phyloP scores from a whole-genome alignment of 2,888 invertebrate species.

The Dexiosoma caninum region DNA sequence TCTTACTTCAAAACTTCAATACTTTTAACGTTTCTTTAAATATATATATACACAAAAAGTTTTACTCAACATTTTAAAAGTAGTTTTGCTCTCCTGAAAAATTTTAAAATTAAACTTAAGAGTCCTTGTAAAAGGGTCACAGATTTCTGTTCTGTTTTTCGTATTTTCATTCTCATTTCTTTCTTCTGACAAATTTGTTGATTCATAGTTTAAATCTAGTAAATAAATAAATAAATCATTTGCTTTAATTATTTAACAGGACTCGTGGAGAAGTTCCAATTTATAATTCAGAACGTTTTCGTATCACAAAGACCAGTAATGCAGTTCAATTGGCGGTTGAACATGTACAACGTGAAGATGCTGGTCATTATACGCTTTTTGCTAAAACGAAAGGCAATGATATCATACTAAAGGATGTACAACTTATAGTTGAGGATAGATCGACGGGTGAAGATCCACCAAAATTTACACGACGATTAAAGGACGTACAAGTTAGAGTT shows the following conservation, averaged over 20 bases:
- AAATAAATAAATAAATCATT: too few relatives aligned
- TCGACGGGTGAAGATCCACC: slow-evolving; percentile 86
- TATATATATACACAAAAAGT: too few relatives aligned
- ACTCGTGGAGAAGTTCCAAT: slow-evolving; percentile 81
- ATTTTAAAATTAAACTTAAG: too few relatives aligned
- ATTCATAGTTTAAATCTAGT: too few relatives aligned
- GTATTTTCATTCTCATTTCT: too few relatives aligned
- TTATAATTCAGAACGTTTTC: slow-evolving; percentile 83
- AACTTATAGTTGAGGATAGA: slow-evolving; percentile 81
- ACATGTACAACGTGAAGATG: slow-evolving; percentile 84
- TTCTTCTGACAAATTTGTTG: too few relatives aligned
- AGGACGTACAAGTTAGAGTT: slow-evolving; percentile 92
- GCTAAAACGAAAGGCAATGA: slow-evolving; percentile 81
- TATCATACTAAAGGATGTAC: slow-evolving; percentile 79
- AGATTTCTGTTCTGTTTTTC: too few relatives aligned
- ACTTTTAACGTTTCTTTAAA: too few relatives aligned
- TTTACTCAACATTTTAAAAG: too few relatives aligned
- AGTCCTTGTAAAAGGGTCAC: too few relatives aligned
- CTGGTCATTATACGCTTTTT: slow-evolving; percentile 86
- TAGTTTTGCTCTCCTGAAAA: too few relatives aligned
- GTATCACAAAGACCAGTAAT: slow-evolving; percentile 79
- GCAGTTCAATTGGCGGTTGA: slow-evolving; percentile 87
- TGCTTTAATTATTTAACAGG: slow-evolving; percentile 77
- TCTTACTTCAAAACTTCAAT: too few relatives aligned
- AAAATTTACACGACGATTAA: slow-evolving; percentile 88